These are phyloP conservation scores for Calvadosia cruxmelitensis DNA, from an alignment of 30 jellyfish, hydroid and myxozoan species.

Conservation along the genomic window DNA sequence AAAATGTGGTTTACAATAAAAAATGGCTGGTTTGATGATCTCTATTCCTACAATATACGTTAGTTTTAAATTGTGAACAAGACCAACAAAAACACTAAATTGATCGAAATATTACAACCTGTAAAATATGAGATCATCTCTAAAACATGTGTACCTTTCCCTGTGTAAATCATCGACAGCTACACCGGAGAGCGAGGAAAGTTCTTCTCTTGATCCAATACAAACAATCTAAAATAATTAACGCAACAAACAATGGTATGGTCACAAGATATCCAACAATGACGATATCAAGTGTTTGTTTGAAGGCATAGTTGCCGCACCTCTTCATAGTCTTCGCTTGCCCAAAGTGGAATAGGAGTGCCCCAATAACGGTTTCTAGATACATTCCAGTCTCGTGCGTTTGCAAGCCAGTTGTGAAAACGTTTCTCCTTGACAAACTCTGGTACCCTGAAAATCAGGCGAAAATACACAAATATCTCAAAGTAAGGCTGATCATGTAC, in stretches of 20 bases:
- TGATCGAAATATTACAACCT: background rate
- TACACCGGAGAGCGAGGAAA: constrained; percentile 66
- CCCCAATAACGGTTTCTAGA: constrained; percentile 99
- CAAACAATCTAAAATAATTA: constrained; percentile 57
- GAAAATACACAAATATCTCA: too few species aligned
- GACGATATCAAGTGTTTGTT: too few species aligned
- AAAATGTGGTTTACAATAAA: too few species aligned
- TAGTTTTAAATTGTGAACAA: too few species aligned
- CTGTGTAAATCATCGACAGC: constrained; percentile 70
- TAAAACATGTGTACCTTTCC: constrained; percentile 35
- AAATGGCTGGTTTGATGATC: too few species aligned
- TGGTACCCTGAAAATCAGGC: constrained; percentile 81
- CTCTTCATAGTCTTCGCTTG: constrained; percentile 89
- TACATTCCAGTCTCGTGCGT: constrained; percentile 98
- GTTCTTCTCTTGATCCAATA: constrained; percentile 86
- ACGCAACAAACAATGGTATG: background rate
- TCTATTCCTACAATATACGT: too few species aligned
- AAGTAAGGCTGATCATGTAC: too few species aligned
- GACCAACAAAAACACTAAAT: too few species aligned
- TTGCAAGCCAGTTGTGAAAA: constrained; percentile 96
- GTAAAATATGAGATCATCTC: background rate
- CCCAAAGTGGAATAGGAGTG: constrained; percentile 99
- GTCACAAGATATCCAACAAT: too few species aligned
- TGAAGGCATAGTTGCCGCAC: constrained; percentile 26
- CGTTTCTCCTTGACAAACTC: constrained; percentile 90